Evolutionary conservation across 2,888 invertebrate species (phyloP).

Genomic region (Melanargia galathea): DNA sequence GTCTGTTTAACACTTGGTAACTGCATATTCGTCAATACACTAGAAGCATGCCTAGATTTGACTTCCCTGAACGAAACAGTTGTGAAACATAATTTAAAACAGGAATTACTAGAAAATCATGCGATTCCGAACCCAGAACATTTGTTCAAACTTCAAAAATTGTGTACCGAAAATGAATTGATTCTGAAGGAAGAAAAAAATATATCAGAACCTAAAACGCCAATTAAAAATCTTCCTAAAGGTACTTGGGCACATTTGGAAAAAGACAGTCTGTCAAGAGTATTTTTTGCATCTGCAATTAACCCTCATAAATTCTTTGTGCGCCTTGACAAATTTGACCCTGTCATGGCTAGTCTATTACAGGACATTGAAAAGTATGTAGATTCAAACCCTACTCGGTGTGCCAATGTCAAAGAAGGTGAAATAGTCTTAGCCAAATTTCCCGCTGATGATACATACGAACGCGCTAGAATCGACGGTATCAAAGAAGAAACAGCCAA

Average conservation of each 20-base stretch:
- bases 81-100: constrained; percentile 79
- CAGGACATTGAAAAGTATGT: constrained; percentile 68
- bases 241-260: constrained; percentile 79
- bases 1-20: constrained; percentile 83
- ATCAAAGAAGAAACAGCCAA: constrained; percentile 64
- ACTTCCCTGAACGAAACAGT: constrained; percentile 73
- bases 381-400: constrained; percentile 46
- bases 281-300: constrained; percentile 70
- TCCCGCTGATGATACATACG: constrained; percentile 65
- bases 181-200: constrained; percentile 35
- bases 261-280: constrained; percentile 56
- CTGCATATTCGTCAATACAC: constrained; percentile 84
- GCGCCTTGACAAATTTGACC: constrained; percentile 70
- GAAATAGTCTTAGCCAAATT: constrained; percentile 78
- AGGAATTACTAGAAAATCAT: constrained; percentile 71
- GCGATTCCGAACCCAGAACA: constrained; percentile 72
- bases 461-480: constrained; percentile 72
- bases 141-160: constrained; percentile 67
- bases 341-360: constrained; percentile 60
- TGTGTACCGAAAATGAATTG: constrained; percentile 64
- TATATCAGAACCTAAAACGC: constrained; percentile 41
- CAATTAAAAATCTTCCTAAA: constrained; percentile 44
- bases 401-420: constrained; percentile 55
- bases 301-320: constrained; percentile 77
- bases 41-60: constrained; percentile 82